Base-by-base conservation (phyloP, 2,888 invertebrate species). In the Euphydryas editha region DNA sequence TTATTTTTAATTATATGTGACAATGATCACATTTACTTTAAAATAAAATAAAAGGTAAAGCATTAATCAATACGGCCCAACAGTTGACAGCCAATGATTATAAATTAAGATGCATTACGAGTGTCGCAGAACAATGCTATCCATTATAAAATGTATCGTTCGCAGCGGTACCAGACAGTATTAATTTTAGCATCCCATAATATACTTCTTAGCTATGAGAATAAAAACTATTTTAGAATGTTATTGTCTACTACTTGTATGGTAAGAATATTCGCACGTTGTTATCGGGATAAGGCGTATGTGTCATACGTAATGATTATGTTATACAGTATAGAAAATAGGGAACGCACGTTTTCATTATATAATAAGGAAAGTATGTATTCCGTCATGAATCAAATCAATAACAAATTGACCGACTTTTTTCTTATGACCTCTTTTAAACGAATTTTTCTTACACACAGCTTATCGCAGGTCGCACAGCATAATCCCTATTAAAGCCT, bases 131-230 rank as follows among this genome's bases (percentile, higher is more conserved):
- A 44, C 63, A 37, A 54, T 37, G 54, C 58, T 46, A 54, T 59
- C 62, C 67, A 67, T 67, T 62, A 62, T 62, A 67, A 67, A 67
- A 54, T 62, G 51, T 51, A 44, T 17, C 54, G 51, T 62, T 58
- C 55, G 39, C 17, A 37, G 30, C 42, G n/a, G 5, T 37, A 36
- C 36, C 20, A 59, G 13, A 21, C 47, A n/a, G 42, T 20, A 57
- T 21, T 51, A 21, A 57, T 39, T 7, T 56, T 36, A 47, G 42
- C 37, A 57, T 21, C 15, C 21, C 20, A 62, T 57, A 47, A 56
- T 17, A 10, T 8, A 21, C 18, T 39, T 24, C 39, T 5, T 24
- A 10, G 1, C 17, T 36, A 39, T 39, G n/a, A 13, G 10, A 57
- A 54, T 57, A 57, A 57, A 10, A 21, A n/a, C 24, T n/a, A 42